Percentiles rank a stretch among this genome's conserved stretches.
Evolutionary conservation across 1,140 invertebrate genomes (phyloP).

Genomic region (Dryas iulia): DNA sequence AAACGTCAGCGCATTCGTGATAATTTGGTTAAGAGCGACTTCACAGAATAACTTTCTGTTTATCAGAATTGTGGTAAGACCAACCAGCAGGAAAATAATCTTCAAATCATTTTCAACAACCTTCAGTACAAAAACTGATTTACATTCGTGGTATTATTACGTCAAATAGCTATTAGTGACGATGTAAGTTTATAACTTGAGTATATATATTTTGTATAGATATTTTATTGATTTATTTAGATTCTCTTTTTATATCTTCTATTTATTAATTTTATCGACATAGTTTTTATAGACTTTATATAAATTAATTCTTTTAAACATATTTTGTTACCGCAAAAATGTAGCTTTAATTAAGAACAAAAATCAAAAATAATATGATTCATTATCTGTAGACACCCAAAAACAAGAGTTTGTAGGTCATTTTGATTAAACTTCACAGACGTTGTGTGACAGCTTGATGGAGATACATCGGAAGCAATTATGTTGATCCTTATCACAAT

Average conservation of each 20-base stretch:
- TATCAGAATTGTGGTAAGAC: slow-evolving; percentile 41
- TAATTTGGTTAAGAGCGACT: slow-evolving; percentile 29
- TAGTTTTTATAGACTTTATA: neutral
- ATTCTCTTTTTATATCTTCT: neutral
- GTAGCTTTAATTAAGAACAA: neutral
- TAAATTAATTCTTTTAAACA: neutral
- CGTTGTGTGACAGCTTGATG: slow-evolving; percentile 28
- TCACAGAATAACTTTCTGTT: slow-evolving; percentile 69
- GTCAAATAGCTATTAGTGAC: neutral
- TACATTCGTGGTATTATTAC: neutral
- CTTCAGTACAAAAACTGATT: neutral
- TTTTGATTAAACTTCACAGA: slow-evolving; percentile 24
- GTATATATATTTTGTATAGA: too few species aligned
- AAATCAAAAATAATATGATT: neutral
- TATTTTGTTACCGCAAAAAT: neutral
- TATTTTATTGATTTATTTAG: neutral
- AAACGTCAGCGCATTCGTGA: neutral
- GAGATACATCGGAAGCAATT: slow-evolving; percentile 29
- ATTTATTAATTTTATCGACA: too few species aligned
- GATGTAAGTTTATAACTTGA: neutral
- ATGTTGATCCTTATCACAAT: slow-evolving; percentile 25
- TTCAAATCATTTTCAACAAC: neutral
- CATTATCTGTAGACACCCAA: neutral
- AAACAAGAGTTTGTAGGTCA: slow-evolving; percentile 22
- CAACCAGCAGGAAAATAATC: slow-evolving; percentile 42